phyloP scores from a whole-genome alignment of 2,888 invertebrate genomes.

The Oscheius sp. region DNA sequence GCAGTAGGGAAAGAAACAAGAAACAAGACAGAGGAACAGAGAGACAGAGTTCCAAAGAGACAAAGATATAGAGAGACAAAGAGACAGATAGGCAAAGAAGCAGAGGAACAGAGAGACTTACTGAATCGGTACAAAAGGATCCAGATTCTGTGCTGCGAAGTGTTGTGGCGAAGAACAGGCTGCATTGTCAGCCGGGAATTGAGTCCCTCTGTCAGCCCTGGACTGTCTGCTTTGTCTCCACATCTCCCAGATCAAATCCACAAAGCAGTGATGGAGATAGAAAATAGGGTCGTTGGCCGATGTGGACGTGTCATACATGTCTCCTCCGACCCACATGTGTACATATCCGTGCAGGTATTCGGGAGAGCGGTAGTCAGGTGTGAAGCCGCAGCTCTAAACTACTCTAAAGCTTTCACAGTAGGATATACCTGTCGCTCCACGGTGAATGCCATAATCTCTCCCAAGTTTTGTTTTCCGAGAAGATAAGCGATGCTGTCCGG shows the following conservation, averaged over 20 bases:
- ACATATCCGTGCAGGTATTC: constrained; percentile 67
- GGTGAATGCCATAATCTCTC: constrained; percentile 66
- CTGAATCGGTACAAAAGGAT: constrained; percentile 56
- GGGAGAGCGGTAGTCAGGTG: no score
- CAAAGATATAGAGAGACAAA: background rate
- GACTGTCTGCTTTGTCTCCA: constrained; percentile 52
- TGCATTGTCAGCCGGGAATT: constrained; percentile 61
- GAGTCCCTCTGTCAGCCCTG: constrained; percentile 47
- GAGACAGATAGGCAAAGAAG: constrained; percentile 17
- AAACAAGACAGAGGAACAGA: constrained; percentile 24
- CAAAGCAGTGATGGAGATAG: constrained; percentile 73
- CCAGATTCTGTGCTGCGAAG: constrained; percentile 54
- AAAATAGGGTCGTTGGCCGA: constrained; percentile 74
- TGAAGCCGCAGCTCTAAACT: no score
- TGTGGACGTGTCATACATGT: constrained; percentile 61
- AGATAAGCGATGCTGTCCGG: constrained; percentile 55
- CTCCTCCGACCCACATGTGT: constrained; percentile 66
- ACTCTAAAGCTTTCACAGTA: background rate
- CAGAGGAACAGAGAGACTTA: constrained; percentile 5
- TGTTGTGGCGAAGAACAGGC: constrained; percentile 63
- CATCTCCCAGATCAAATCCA: constrained; percentile 73
- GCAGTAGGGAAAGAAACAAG: background rate
- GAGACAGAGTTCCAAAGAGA: background rate
- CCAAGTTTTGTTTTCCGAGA: constrained; percentile 58
- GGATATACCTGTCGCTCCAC: constrained; percentile 54